Conservation (phyloP, 2,888 invertebrate genomes). For the Cinara cedri region DNA sequence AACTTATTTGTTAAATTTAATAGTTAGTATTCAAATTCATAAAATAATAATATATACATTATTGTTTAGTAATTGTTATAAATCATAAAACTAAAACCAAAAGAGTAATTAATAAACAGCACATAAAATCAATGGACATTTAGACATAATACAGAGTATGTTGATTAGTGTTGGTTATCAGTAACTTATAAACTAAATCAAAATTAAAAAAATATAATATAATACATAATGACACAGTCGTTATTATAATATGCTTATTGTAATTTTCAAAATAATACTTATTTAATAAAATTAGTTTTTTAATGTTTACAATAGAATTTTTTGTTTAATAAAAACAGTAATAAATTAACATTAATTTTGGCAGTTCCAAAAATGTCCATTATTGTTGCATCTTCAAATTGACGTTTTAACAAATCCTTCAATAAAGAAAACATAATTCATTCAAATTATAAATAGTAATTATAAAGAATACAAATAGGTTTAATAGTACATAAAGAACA, state of each 20-base stretch:
- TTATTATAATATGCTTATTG: conserved; percentile 5
- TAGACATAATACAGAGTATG: conserved; percentile 25
- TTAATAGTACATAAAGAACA: no score
- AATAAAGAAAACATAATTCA: conserved; percentile 59
- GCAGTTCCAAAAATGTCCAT: conserved; percentile 82
- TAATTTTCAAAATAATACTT: conserved; percentile 29
- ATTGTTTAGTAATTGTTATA: not conserved
- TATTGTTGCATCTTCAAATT: conserved; percentile 77
- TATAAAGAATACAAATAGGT: no score
- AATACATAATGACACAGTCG: not conserved
- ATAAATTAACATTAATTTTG: conserved; percentile 77
- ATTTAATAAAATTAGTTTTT: conserved; percentile 5
- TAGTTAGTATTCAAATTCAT: no score
- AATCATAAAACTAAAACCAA: no score
- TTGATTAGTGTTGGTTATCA: not conserved
- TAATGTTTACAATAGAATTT: conserved; percentile 69
- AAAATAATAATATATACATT: not conserved
- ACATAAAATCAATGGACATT: conserved; percentile 15
- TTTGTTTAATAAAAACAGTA: conserved; percentile 75
- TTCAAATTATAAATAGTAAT: no score
- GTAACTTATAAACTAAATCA: conserved; percentile 22
- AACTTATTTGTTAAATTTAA: not conserved
- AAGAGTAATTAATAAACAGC: not conserved
- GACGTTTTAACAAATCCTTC: conserved; percentile 75
- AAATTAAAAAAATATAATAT: not conserved